Evolutionary conservation across 2,113 vertebrate species (phyloP).

Genomic region (Hypocryptadius cinnamomeus): DNA sequence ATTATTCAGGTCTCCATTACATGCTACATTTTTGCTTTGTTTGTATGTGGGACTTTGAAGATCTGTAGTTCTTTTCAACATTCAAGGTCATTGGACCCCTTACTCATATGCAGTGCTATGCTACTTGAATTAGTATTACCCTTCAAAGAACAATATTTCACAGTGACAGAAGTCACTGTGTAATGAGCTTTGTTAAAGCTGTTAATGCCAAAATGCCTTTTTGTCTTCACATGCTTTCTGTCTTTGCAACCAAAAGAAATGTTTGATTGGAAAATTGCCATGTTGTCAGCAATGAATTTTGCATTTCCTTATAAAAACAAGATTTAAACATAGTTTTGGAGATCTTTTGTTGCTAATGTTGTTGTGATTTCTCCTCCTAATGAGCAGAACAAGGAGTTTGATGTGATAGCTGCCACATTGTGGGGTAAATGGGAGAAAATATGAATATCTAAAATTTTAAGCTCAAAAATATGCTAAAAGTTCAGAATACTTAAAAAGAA

Average conservation of each 20-base stretch:
- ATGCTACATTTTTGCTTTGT: background rate
- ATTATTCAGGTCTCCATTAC: conserved; percentile 36
- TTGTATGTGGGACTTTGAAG: conserved; percentile 40
- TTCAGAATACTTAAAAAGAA: background rate
- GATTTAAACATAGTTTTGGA: background rate
- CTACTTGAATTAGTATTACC: conserved; percentile 45
- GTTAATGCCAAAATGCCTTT: conserved; percentile 1
- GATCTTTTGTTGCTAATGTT: background rate
- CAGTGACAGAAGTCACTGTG: background rate
- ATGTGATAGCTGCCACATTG: background rate
- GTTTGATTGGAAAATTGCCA: conserved; percentile 40
- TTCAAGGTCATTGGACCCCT: conserved; percentile 27
- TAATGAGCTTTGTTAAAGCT: conserved; percentile 42
- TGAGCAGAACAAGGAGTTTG: background rate
- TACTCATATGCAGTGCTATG: background rate
- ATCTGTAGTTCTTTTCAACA: conserved; percentile 52
- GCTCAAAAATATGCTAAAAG: background rate
- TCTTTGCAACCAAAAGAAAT: conserved; percentile 24
- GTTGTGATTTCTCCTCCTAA: background rate
- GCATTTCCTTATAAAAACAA: background rate
- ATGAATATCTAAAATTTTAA: background rate
- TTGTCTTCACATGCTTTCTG: conserved; percentile 26
- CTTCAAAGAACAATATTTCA: conserved; percentile 43
- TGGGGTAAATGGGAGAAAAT: background rate
- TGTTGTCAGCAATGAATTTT: background rate